Evolutionary conservation across 2,113 vertebrate species (phyloP), one percentile per base, ranked within the genome.

Genomic region (Channa maculata): DNA sequence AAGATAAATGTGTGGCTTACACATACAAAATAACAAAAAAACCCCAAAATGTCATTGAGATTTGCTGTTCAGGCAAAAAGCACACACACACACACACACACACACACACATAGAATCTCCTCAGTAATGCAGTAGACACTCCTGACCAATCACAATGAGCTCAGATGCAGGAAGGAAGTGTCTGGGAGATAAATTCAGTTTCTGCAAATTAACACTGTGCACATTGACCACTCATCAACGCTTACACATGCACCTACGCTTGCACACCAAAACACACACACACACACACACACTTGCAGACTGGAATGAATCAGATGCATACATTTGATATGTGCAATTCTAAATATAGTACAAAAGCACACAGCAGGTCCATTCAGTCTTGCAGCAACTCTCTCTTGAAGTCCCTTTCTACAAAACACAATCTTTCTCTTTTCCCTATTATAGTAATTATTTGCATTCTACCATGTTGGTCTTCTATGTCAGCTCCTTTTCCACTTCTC

Each of bases 401-500:
- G 69, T 69, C 45, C 38, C 57, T 63, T 38, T 68, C 53, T 66
- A 53, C 24, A 46, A 66, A 83, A 75, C 83, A 75, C 83, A 85
- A 75, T 84, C 75, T 75, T 83, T 51, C 58, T 61, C 33, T 41
- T 77, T 52, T 13, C 64, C 61, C 76, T 14, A 43, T 65, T 11
- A 61, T 72, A 24, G 3, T 24, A 24, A 5, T 37, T 41, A 65
- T 55, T 82, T 36, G 3, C 50, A 77, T 71, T 49, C n/a, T 34
- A 48, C 65, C 51, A 9, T 2, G 38, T 66, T 45, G 14, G 3
- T 87, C 51, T 43, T 88, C 77, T 92, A 93, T 83, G 88, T 94
- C 77, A 92, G 84, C 74, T 93, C 80, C 64, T 92, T 95, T 87
- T 96, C 94, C 65, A 80, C 71, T 81, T 91, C 93, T 81, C 93